Evolutionary conservation across 2,888 invertebrate species (phyloP), one percentile per base, ranked within the genome.

Genomic region (Andrena minutula): DNA sequence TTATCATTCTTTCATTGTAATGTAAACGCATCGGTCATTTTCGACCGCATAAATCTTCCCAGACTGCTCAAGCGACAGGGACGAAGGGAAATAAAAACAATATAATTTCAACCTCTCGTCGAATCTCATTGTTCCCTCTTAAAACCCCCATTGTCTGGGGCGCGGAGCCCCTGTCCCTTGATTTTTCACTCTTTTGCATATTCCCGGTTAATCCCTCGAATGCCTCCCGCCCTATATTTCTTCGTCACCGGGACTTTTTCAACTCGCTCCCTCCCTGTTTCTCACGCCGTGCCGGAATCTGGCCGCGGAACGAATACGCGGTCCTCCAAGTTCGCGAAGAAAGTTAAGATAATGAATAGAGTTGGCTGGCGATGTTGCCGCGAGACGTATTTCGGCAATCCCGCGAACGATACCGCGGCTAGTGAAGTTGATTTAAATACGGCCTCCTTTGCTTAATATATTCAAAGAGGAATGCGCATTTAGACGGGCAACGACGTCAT

Each of bases 321-420:
- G 32, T 12, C n/a, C 26, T 6, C n/a, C 1, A 28, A 66, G 23
- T 75, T 70, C 12, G n/a, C 2, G 10, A 66, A 60, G 83, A 75
- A 79, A 84, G 83, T 79, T 69, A 49, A 23, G 56, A 12, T 74
- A 85, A 83, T 85, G 82, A 87, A 87, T 80, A 75, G 49, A 71
- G 49, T 74, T 85, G 79, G 32, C 30, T 12, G 23, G 26, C 51
- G 51, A 81, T 79, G 74, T 85, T 82, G 58, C 49, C 69, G 10
- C 53, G 75, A 16, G n/a, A 51, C 73, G 68, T 78, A 69, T 82
- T 66, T 60, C 41, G 70, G 32, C 56, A 23, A 56, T 4, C 28
- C 10, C 51, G 65, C 28, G 56, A 82, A 71, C 79, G 74, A 85
- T 71, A 76, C 30, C 20, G 56, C n/a, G 58, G 49, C 53, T 41